Conservation (phyloP, 1,140 invertebrate species). For the Homarus americanus region DNA sequence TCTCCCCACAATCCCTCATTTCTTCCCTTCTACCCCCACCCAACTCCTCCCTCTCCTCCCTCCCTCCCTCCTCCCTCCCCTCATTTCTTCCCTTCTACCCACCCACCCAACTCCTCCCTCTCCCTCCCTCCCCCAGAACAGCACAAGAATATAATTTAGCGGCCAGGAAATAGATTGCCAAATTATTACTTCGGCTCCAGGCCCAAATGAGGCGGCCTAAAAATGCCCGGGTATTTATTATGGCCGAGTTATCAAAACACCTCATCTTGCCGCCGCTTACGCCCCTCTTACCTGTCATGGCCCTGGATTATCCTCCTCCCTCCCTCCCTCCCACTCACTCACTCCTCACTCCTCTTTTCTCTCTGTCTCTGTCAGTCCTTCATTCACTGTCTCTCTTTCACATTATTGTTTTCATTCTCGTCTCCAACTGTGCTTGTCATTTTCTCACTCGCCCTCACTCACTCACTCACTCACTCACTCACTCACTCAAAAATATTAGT, state of each 20-base stretch:
- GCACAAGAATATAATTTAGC: conserved; percentile 45
- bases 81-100: neutral
- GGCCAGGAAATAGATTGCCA: conserved; percentile 27
- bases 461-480: neutral
- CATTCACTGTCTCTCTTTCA: neutral
- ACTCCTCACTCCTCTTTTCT: neutral
- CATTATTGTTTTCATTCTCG: neutral
- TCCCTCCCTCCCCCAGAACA: conserved; percentile 7
- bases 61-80: neutral
- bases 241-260: conserved; percentile 51
- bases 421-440: no score
- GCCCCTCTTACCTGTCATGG: neutral
- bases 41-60: neutral
- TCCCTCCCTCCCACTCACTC: neutral
- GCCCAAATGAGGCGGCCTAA: conserved; percentile 43
- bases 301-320: neutral
- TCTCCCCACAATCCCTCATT: neutral
- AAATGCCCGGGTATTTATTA: conserved; percentile 48
- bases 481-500: no score
- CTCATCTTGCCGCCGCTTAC: neutral
- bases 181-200: conserved; percentile 50
- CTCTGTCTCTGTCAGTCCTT: neutral
- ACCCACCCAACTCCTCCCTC: no score
- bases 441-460: neutral
- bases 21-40: neutral